Evolutionary conservation across 2,797 vertebrate species (phyloP).

Genomic region (Pangasius macronema): DNA sequence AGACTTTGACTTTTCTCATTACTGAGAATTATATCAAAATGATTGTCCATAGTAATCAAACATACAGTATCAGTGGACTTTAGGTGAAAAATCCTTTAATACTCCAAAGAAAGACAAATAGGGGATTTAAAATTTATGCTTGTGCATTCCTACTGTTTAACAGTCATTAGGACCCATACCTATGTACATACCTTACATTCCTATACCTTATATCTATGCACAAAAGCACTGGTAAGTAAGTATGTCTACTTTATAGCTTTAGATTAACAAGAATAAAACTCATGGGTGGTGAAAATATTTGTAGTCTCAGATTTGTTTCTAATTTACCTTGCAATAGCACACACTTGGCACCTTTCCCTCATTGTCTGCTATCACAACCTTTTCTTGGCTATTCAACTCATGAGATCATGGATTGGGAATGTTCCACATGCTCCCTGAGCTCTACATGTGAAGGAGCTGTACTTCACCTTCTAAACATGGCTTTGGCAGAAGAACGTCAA

Average conservation of each 20-base stretch:
- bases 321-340: neutral
- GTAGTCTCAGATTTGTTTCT: constrained; percentile 9
- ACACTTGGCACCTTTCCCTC: constrained; percentile 14
- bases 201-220: no score
- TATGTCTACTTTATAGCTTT: no score
- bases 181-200: neutral
- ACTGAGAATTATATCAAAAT: neutral
- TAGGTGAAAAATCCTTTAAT: neutral
- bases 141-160: neutral
- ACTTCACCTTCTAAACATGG: constrained; percentile 49
- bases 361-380: constrained; percentile 35
- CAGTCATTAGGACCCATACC: neutral
- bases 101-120: neutral
- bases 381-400: constrained; percentile 30
- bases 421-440: constrained; percentile 43
- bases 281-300: neutral
- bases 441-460: constrained; percentile 26
- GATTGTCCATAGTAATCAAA: neutral
- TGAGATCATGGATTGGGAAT: constrained; percentile 50
- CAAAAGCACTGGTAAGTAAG: neutral
- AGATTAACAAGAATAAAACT: constrained; percentile 2
- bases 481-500: constrained; percentile 41
- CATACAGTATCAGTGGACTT: neutral
- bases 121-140: neutral
- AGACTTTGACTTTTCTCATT: neutral